Conservation (phyloP, 23 tunicate species). For the Trididemnum nubilum region DNA sequence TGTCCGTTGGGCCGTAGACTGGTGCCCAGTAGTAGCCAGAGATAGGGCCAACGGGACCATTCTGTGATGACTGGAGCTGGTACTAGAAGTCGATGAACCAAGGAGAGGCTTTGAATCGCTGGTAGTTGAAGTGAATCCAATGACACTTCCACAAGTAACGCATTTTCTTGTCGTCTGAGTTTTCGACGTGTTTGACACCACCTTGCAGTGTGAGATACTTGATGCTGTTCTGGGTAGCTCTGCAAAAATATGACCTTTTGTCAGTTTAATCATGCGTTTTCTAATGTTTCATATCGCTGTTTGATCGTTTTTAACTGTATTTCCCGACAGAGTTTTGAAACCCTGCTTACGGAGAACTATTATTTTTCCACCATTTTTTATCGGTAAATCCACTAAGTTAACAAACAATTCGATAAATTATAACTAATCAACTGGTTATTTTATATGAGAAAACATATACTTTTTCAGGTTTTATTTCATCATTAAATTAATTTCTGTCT, state of each 20-base stretch:
- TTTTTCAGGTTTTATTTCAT: too few relatives aligned
- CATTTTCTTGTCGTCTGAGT: slow-evolving; percentile 19
- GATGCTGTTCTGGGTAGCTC: slow-evolving; percentile 29
- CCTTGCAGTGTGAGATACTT: slow-evolving; percentile 15
- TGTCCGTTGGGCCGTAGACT: slow-evolving; percentile 34
- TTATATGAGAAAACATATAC: too few relatives aligned
- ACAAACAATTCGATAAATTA: too few relatives aligned
- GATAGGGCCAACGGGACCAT: slow-evolving; percentile 39
- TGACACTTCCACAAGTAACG: slow-evolving; percentile 52
- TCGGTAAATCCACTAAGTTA: too few relatives aligned
- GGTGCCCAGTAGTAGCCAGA: slow-evolving; percentile 22
- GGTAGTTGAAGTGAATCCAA: slow-evolving; percentile 20
- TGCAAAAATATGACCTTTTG: too few relatives aligned
- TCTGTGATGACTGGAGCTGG: slow-evolving; percentile 41
- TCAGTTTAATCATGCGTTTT: not conserved
- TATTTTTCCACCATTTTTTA: too few relatives aligned
- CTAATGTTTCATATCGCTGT: too few relatives aligned
- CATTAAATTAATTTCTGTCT: too few relatives aligned
- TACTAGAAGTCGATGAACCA: not conserved
- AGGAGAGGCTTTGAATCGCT: slow-evolving; percentile 17
- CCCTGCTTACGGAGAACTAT: too few relatives aligned
- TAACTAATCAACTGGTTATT: too few relatives aligned
- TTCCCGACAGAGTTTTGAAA: too few relatives aligned
- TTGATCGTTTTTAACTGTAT: too few relatives aligned
- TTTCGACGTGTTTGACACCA: not conserved